These are phyloP conservation scores for Sminthopsis crassicaudata DNA, from an alignment of 2,113 vertebrate species.

Conservation along the genomic window DNA sequence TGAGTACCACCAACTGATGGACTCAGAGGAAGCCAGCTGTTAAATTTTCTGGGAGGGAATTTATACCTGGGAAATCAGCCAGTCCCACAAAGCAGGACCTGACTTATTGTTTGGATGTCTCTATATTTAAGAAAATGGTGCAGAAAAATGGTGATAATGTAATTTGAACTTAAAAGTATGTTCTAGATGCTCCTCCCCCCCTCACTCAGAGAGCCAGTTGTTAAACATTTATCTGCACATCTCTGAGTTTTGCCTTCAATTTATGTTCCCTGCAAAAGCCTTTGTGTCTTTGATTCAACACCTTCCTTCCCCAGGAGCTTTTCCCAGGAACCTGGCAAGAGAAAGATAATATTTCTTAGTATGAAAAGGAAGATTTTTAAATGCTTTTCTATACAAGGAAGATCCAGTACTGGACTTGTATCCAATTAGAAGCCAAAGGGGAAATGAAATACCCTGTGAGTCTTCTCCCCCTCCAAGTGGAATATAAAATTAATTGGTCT, in stretches of 20 bases:
- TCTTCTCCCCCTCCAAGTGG: neutral
- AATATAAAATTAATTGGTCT: neutral
- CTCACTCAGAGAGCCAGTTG: neutral
- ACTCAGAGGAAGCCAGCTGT: too few species aligned
- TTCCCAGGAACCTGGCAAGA: neutral
- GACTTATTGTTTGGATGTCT: neutral
- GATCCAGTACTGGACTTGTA: neutral
- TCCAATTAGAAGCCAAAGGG: neutral
- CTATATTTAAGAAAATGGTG: neutral
- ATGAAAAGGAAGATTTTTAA: neutral
- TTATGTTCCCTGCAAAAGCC: neutral
- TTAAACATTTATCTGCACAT: neutral
- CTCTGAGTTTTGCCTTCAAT: neutral
- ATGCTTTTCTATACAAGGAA: neutral
- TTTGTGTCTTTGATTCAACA: neutral
- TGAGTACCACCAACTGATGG: too few species aligned
- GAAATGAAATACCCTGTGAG: neutral
- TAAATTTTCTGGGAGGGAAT: neutral
- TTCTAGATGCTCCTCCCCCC: neutral
- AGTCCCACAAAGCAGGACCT: neutral
- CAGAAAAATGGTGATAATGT: neutral
- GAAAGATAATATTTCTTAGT: neutral
- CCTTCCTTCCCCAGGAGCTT: neutral
- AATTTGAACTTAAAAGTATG: neutral
- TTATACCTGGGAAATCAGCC: neutral